Evolutionary conservation across 2,888 invertebrate genomes (phyloP).

Genomic region (Parnassius orleans): DNA sequence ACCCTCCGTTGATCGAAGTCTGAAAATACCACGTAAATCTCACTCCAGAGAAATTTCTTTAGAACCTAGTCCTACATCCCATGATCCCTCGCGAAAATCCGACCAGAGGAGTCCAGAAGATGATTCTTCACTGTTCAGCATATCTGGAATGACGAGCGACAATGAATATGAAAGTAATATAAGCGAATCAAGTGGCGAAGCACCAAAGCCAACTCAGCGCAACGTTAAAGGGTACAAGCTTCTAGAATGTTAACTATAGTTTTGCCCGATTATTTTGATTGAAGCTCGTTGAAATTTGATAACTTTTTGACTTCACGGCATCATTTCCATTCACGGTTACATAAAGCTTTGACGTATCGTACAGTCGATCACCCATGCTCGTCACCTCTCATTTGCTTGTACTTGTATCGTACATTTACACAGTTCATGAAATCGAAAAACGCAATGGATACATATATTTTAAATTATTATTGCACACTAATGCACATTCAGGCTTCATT

Average conservation of each 20-base stretch:
- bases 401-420: conserved; percentile 12
- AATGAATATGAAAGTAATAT: conserved; percentile 80
- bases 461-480: not conserved
- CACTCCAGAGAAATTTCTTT: conserved; percentile 67
- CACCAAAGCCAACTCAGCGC: conserved; percentile 72
- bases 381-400: conserved; percentile 20
- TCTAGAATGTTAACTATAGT: conserved; percentile 73
- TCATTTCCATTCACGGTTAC: conserved; percentile 34
- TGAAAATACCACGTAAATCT: conserved; percentile 56
- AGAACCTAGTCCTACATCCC: conserved; percentile 74
- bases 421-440: not conserved
- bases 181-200: conserved; percentile 76
- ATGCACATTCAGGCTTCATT: not conserved
- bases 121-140: conserved; percentile 79
- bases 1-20: conserved; percentile 68
- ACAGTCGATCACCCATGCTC: conserved; percentile 5
- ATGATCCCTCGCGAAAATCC: conserved; percentile 71
- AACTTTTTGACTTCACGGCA: conserved; percentile 35
- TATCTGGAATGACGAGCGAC: conserved; percentile 81
- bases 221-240: conserved; percentile 76
- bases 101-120: conserved; percentile 80
- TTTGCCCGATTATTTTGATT: conserved; percentile 65
- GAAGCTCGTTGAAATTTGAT: conserved; percentile 60
- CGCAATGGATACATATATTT: not conserved
- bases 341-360: conserved; percentile 20